Conservation (phyloP, 2,797 vertebrate genomes). For the Tokudaia tokunoshimensis region DNA sequence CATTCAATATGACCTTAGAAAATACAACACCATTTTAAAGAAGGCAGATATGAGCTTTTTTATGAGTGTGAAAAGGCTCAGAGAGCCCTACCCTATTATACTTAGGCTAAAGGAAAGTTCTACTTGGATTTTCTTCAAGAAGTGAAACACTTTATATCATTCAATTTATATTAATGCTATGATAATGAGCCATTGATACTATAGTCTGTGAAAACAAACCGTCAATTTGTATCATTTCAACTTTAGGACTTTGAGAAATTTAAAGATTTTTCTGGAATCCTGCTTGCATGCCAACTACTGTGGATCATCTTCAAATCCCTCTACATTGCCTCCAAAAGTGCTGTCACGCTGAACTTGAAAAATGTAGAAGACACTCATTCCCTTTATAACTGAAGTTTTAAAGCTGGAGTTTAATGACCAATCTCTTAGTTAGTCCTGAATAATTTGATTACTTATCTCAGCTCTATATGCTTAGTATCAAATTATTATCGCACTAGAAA, state of each 20-base stretch:
- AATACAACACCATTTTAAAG: conserved; percentile 59
- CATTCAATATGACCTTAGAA: conserved; percentile 64
- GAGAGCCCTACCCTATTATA: conserved; percentile 7
- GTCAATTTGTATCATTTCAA: background rate
- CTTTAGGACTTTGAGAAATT: background rate
- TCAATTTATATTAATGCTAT: conserved; percentile 24
- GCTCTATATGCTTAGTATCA: background rate
- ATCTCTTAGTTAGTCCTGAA: background rate
- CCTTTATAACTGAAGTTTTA: conserved; percentile 23
- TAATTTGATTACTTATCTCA: background rate
- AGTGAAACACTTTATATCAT: conserved; percentile 7
- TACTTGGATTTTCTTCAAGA: background rate
- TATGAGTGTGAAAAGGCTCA: conserved; percentile 26
- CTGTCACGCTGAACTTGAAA: background rate
- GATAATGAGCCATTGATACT: background rate
- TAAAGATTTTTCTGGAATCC: background rate
- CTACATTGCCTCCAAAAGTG: conserved; percentile 31
- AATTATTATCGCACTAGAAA: background rate
- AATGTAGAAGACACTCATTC: background rate
- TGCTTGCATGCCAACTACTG: background rate
- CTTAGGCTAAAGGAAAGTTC: conserved; percentile 40
- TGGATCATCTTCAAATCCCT: conserved; percentile 19
- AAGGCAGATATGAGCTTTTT: conserved; percentile 38
- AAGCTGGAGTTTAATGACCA: background rate
- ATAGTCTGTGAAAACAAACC: background rate